Evolutionary conservation across 2,113 vertebrate genomes (phyloP), one percentile per base, ranked within the genome.

Genomic region (Eulemur rufifrons): DNA sequence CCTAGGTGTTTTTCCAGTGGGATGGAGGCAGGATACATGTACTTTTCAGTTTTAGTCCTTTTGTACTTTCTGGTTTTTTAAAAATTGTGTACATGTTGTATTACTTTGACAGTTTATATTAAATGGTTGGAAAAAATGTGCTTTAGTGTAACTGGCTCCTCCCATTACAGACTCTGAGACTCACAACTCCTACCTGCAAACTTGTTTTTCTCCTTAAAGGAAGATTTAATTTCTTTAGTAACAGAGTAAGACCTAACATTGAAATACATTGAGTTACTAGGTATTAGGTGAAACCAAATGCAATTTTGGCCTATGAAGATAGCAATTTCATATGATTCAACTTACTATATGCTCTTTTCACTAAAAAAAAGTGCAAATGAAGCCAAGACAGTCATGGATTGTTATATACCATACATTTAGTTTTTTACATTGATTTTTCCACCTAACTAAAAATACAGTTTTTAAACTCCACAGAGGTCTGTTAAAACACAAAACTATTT

Each of bases 401-500:
- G 34, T 94, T 47, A 14, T 12, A 12, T 3, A 74, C 15, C 47
- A 78, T 39, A 13, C 3, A 14, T 50, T 85, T 88, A 69, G 18
- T 47, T 45, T 91, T 78, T 92, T 66, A 42, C 82, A 52, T 63
- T 96, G 61, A 77, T 45, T 63, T 96, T 87, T 93, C 23, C 64
- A 63, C 32, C 84, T 76, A 68, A 92, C 39, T 89, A 21, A 69
- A 94, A 71, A 76, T 39, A 54, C 5, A 18, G 13, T 84, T 92
- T 86, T 91, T 87, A n/a, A 93, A 64, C 23, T 3, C 52, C 45
- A 82, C 52, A 87, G 61, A 93, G 23, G 27, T 91, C 68, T 63
- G 34, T 87, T 54, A 94, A 87, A 96, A 86, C 47, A 95, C 6
- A 87, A 87, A 96, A 87, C 50, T 81, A 54, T 90, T 93, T 87